Evolutionary conservation across 2,888 invertebrate genomes (phyloP).

Genomic region (Ceriagrion tenellum): DNA sequence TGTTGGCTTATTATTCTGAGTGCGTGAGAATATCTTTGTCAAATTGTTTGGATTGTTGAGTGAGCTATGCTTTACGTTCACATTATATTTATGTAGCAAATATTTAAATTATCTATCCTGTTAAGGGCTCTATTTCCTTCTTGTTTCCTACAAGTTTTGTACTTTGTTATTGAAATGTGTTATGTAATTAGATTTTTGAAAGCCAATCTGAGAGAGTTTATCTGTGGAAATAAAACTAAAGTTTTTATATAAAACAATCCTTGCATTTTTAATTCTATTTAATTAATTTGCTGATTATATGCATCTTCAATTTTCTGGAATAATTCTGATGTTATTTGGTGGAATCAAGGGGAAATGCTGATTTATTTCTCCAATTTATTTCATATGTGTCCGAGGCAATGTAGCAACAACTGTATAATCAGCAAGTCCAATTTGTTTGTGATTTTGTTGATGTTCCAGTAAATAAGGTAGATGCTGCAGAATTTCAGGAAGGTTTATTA

Average conservation of each 20-base stretch:
- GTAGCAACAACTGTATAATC: no score
- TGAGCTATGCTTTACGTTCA: constrained; percentile 42
- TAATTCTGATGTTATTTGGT: no score
- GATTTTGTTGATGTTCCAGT: no score
- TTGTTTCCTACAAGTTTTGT: constrained; percentile 56
- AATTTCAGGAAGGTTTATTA: no score
- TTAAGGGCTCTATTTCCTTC: constrained; percentile 37
- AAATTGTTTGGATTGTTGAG: constrained; percentile 52
- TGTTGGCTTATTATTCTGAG: constrained; percentile 36
- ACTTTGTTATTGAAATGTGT: constrained; percentile 61
- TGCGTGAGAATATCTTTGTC: constrained; percentile 19
- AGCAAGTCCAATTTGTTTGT: no score
- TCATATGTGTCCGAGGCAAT: no score
- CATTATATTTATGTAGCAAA: constrained; percentile 3
- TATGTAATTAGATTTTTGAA: constrained; percentile 61
- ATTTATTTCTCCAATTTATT: no score
- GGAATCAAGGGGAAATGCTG: no score
- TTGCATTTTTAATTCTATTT: constrained; percentile 6
- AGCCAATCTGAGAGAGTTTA: constrained; percentile 56
- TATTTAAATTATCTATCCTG: constrained; percentile 50
- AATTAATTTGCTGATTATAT: not conserved
- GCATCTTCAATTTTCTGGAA: not conserved
- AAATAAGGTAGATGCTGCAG: no score
- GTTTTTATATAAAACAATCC: constrained; percentile 39
- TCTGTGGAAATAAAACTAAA: constrained; percentile 58